Conservation (phyloP, 2,113 vertebrate genomes). For the Notiomystis cincta region DNA sequence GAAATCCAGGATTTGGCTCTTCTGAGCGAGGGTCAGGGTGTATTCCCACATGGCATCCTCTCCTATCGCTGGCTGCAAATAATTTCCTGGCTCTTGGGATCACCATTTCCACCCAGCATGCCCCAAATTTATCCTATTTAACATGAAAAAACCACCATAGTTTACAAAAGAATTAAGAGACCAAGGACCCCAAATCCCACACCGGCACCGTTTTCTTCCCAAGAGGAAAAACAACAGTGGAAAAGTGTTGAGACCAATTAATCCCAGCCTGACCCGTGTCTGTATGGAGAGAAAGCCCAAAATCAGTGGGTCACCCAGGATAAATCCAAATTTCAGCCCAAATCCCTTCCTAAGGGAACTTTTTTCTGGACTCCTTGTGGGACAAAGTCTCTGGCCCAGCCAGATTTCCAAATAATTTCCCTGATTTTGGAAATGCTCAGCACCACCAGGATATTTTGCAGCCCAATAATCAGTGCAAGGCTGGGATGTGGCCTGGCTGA, state of each 20-base stretch:
- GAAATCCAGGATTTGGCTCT: not conserved
- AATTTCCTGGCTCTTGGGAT: not conserved
- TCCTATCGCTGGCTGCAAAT: not conserved
- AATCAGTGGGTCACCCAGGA: not conserved
- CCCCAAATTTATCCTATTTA: not conserved
- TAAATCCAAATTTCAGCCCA: not conserved
- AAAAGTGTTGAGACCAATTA: not conserved
- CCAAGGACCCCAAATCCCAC: not conserved
- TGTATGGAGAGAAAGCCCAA: not conserved
- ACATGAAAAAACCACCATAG: not conserved
- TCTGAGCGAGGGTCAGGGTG: fast-evolving
- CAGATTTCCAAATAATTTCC: not conserved
- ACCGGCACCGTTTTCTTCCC: fast-evolving
- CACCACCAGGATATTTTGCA: not conserved
- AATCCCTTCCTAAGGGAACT: not conserved
- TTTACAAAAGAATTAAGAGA: not conserved
- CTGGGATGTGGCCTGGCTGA: not conserved
- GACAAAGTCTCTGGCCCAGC: not conserved
- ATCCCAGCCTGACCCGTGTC: not conserved
- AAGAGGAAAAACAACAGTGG: fast-evolving
- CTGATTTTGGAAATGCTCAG: not conserved
- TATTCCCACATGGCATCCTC: not conserved
- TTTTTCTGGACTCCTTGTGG: not conserved
- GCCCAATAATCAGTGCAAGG: not conserved
- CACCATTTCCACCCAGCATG: not conserved